Conservation (phyloP, 1,140 invertebrate species). For the Phymorhynchus buccinoides region DNA sequence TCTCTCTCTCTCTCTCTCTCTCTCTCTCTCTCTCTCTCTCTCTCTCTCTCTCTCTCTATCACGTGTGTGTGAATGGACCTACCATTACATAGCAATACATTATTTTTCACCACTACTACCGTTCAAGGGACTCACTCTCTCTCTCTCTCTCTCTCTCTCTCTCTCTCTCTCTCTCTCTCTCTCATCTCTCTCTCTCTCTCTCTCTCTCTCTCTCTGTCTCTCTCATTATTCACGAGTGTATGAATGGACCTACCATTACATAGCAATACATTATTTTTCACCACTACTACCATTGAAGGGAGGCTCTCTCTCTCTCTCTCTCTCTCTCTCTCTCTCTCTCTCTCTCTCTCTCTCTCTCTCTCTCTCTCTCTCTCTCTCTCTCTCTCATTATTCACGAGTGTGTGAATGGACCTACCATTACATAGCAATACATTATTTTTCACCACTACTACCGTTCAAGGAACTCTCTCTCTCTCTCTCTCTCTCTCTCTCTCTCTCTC, state of each 20-base stretch:
- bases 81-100: not conserved
- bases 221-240: too few species aligned
- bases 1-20: not conserved
- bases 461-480: not conserved
- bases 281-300: not conserved
- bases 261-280: too few species aligned
- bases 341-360: too few species aligned
- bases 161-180: not conserved
- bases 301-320: not conserved
- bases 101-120: not conserved
- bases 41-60: not conserved
- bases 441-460: not conserved
- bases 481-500: not conserved
- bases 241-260: too few species aligned
- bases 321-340: not conserved
- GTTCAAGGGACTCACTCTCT: not conserved
- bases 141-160: conserved; percentile 15
- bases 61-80: too few species aligned
- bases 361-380: too few species aligned
- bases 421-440: not conserved
- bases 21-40: conserved; percentile 1
- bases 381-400: too few species aligned
- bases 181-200: not conserved
- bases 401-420: too few species aligned
- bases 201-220: not conserved